phyloP scores from a whole-genome alignment of 2,888 invertebrate genomes.

The Drosophila meridiana region DNA sequence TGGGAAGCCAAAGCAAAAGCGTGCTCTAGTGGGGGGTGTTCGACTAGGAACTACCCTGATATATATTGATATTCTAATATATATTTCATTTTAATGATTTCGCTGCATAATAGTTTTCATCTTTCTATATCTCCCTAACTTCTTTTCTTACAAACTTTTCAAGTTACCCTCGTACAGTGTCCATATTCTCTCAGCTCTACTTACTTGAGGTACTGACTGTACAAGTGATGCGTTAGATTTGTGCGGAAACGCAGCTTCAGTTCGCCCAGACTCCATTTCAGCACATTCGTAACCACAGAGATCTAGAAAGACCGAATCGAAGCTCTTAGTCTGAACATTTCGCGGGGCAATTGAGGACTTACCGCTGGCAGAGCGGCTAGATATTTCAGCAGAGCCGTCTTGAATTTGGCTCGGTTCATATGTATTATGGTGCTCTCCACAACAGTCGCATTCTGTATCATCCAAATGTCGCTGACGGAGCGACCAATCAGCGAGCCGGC shows the following conservation, averaged over 20 bases:
- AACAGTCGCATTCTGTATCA: constrained; percentile 97
- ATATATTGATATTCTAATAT: too few species aligned
- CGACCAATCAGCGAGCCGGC: constrained; percentile 93
- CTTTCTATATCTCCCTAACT: too few species aligned
- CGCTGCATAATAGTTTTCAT: too few species aligned
- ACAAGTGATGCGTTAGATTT: constrained; percentile 93
- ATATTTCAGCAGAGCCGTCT: constrained; percentile 90
- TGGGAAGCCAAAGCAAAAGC: background rate
- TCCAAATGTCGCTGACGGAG: constrained; percentile 98
- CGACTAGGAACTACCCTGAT: background rate
- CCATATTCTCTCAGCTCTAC: constrained; percentile 73
- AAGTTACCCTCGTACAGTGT: background rate
- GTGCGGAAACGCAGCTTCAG: constrained; percentile 95
- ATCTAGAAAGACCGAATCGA: constrained; percentile 86
- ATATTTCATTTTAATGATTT: too few species aligned
- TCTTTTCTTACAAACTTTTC: too few species aligned
- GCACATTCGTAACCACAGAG: constrained; percentile 95
- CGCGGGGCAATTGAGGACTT: constrained; percentile 76
- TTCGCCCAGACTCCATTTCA: constrained; percentile 98
- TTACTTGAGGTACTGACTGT: constrained; percentile 96
- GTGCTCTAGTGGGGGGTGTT: background rate
- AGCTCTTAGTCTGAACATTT: background rate
- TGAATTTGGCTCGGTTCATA: constrained; percentile 92
- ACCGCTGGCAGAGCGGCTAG: constrained; percentile 95
- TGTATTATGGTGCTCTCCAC: constrained; percentile 98